phyloP scores from a whole-genome alignment of 2,888 invertebrate genomes.

The Tricholauxania praeusta region DNA sequence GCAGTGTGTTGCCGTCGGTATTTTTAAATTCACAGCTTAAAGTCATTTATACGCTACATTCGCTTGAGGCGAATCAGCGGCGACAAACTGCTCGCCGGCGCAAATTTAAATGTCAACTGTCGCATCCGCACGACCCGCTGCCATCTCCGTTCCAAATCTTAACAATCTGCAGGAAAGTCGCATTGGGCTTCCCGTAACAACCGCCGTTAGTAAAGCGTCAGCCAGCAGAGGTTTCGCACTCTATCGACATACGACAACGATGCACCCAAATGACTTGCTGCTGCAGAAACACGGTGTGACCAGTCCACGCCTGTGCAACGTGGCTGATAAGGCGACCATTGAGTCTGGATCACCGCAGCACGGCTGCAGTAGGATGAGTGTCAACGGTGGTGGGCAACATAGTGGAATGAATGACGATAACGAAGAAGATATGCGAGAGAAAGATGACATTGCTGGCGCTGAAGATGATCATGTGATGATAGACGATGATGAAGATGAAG shows the following conservation, averaged over 20 bases:
- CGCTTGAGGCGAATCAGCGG: slow-evolving; percentile 22
- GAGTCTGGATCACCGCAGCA: background rate
- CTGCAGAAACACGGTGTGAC: slow-evolving; percentile 60
- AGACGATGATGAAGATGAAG: slow-evolving; percentile 37
- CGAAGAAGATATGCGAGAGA: slow-evolving; percentile 25
- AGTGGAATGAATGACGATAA: slow-evolving; percentile 29
- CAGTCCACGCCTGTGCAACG: slow-evolving; percentile 58
- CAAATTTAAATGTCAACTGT: slow-evolving; percentile 56
- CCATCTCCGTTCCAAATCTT: background rate
- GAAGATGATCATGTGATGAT: slow-evolving; percentile 40
- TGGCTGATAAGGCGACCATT: background rate
- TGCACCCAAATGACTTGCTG: slow-evolving; percentile 66
- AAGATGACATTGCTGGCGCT: slow-evolving; percentile 29
- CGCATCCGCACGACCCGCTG: slow-evolving; percentile 52
- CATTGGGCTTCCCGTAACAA: background rate
- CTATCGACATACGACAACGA: slow-evolving; percentile 63
- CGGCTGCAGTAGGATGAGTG: slow-evolving; percentile 37
- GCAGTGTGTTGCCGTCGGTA: slow-evolving; percentile 29
- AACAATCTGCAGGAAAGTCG: too few relatives aligned
- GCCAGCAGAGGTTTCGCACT: slow-evolving; percentile 30
- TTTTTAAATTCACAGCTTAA: background rate
- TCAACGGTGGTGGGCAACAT: slow-evolving; percentile 38
- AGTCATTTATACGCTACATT: background rate
- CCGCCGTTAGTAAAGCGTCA: background rate
- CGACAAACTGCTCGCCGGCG: slow-evolving; percentile 10